Conservation (phyloP, 2,888 invertebrate genomes). For the Cyclophora albipunctata region DNA sequence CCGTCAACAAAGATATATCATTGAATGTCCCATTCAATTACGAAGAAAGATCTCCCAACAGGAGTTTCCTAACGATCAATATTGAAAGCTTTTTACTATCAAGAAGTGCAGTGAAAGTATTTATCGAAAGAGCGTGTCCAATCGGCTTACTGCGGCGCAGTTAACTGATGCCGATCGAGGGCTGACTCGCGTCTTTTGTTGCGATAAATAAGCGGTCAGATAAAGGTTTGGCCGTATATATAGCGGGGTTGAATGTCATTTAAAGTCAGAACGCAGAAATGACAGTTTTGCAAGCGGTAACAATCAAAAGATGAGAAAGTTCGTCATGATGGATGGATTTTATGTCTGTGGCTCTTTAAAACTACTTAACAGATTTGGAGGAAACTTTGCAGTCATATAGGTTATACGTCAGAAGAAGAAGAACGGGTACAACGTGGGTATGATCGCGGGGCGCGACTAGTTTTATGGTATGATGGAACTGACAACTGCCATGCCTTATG, state of each 20-base stretch:
- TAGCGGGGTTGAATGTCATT: not conserved
- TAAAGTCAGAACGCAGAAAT: no score
- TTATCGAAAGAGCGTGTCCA: slow-evolving; percentile 19
- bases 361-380: no score
- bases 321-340: no score
- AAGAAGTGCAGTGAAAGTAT: slow-evolving; percentile 13
- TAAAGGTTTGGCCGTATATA: not conserved
- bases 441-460: slow-evolving; percentile 5
- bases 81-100: slow-evolving; percentile 18
- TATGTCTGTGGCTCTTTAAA: no score
- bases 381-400: no score
- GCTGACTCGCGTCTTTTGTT: slow-evolving; percentile 14
- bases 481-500: no score
- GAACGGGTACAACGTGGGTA: slow-evolving; percentile 4
- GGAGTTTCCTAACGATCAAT: slow-evolving; percentile 9
- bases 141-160: slow-evolving; percentile 22
- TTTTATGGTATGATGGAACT: not conserved
- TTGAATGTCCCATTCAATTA: no score
- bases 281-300: no score
- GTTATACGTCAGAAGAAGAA: not conserved
- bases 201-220: slow-evolving; percentile 5
- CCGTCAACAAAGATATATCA: no score
- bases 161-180: slow-evolving; percentile 6
- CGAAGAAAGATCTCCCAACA: no score
- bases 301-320: no score